Percentiles rank a stretch among this genome's conserved stretches.
These are phyloP conservation scores for Caerostris darwini DNA, from an alignment of 1,140 invertebrate genomes.

Conservation along the genomic window DNA sequence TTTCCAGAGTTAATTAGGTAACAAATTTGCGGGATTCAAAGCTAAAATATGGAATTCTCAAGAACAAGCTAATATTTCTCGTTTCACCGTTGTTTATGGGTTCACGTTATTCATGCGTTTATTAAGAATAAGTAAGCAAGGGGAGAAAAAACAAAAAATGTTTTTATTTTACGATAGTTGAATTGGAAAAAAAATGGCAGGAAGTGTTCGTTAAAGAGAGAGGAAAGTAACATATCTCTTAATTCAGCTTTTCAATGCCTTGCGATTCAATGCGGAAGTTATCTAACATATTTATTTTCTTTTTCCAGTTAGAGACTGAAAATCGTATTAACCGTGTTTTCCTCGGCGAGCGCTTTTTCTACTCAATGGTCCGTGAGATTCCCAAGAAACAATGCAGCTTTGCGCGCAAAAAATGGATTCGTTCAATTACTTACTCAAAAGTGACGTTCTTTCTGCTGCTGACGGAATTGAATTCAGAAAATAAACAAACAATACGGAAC, in stretches of 20 bases:
- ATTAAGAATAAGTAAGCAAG: neutral
- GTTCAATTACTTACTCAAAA: neutral
- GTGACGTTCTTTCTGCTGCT: neutral
- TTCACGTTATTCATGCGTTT: neutral
- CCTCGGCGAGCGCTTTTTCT: neutral
- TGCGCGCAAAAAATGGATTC: conserved; percentile 16
- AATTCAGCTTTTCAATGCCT: neutral
- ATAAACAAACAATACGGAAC: neutral
- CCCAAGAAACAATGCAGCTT: neutral
- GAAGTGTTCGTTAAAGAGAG: conserved; percentile 15
- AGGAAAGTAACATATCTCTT: conserved; percentile 34
- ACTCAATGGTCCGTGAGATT: neutral
- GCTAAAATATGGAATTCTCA: neutral
- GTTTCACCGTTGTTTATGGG: neutral
- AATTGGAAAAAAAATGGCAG: conserved; percentile 1
- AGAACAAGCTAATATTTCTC: too few species aligned
- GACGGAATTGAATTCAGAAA: neutral
- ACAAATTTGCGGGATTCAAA: too few species aligned
- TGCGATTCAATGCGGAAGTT: conserved; percentile 40
- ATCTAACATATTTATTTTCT: conserved; percentile 12
- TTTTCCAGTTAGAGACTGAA: neutral
- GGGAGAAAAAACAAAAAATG: neutral
- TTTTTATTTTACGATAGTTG: neutral
- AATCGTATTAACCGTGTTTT: neutral
- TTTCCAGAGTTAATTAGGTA: too few species aligned